Evolutionary conservation across 2,888 invertebrate species (phyloP), one percentile per base, ranked within the genome.

Genomic region (Shargacucullia verbasci): DNA sequence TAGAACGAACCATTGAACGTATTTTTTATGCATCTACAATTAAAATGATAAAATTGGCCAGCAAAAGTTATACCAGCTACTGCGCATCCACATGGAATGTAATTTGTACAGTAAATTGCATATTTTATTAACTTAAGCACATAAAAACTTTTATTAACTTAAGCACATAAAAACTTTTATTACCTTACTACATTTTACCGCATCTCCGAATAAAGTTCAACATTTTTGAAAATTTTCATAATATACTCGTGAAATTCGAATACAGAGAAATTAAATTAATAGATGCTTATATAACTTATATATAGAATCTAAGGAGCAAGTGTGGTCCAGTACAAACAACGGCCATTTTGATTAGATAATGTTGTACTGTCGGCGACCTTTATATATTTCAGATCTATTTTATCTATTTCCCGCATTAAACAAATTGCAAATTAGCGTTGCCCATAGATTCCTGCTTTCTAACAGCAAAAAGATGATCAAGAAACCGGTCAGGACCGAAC

Each of bases 381-480:
- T 45, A 25, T 38, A 34, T 33, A 55, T 70, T 47, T 57, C n/a
- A 50, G 58, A 56, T 34, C 29, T 29, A 43, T 64, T 73, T 65
- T 63, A 63, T 59, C 43, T 44, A 20, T 37, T 70, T 67, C 52
- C 57, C 58, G 70, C 68, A 59, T 65, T 54, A 67, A 66, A 70
- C 67, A 61, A 68, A 74, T 69, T 66, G 58, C 62, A 50, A 72
- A 73, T 65, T 63, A 73, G 68, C 62, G 48, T 37, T 54, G 62
- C 54, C 38, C n/a, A 63, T 49, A 40, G 58, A 64, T 69, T 74
- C 66, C 61, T 61, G 65, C 69, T 75, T 72, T 67, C 60, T 72
- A 74, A 76, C 63, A 62, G 73, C 73, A 70, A 79, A 78, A 78
- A 79, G 69, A 76, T 72, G 75, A 64, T 44, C 62, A 50, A 31